Evolutionary conservation across 2,113 vertebrate species (phyloP).

Genomic region (Butastur rufipennis): DNA sequence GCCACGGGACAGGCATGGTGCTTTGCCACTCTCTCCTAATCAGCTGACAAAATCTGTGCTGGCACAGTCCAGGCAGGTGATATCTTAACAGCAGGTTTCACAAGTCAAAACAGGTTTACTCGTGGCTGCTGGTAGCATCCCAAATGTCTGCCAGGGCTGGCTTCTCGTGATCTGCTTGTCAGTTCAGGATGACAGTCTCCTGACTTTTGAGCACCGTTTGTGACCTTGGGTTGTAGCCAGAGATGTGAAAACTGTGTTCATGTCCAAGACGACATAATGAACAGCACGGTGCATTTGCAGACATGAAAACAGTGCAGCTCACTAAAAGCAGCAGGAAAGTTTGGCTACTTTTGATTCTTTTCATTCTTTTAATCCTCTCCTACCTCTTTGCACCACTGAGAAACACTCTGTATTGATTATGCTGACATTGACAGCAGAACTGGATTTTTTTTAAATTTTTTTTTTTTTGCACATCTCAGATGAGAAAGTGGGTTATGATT

Average conservation of each 20-base stretch:
- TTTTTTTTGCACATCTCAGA: slow-evolving; percentile 45
- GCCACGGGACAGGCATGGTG: neutral
- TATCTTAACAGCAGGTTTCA: neutral
- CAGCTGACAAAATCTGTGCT: neutral
- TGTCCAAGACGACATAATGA: neutral
- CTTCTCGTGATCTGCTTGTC: neutral
- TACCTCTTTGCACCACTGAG: slow-evolving; percentile 19
- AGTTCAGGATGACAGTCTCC: neutral
- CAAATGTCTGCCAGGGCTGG: neutral
- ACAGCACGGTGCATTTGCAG: neutral
- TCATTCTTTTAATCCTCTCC: slow-evolving; percentile 31
- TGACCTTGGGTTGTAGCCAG: neutral
- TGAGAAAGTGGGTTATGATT: slow-evolving; percentile 79
- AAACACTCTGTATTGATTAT: slow-evolving; percentile 62
- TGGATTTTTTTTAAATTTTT: slow-evolving; percentile 6
- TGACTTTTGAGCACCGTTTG: neutral
- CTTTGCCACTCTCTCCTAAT: neutral
- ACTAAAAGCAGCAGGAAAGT: slow-evolving; percentile 37
- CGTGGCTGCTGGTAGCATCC: neutral
- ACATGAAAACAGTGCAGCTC: neutral
- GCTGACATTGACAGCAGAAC: slow-evolving; percentile 64
- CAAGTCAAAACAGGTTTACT: neutral
- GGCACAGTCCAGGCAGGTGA: neutral
- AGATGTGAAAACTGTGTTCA: neutral
- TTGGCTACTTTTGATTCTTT: slow-evolving; percentile 39